Base-by-base conservation (phyloP, 2,113 vertebrate species). In the Coregonus clupeaformis region DNA sequence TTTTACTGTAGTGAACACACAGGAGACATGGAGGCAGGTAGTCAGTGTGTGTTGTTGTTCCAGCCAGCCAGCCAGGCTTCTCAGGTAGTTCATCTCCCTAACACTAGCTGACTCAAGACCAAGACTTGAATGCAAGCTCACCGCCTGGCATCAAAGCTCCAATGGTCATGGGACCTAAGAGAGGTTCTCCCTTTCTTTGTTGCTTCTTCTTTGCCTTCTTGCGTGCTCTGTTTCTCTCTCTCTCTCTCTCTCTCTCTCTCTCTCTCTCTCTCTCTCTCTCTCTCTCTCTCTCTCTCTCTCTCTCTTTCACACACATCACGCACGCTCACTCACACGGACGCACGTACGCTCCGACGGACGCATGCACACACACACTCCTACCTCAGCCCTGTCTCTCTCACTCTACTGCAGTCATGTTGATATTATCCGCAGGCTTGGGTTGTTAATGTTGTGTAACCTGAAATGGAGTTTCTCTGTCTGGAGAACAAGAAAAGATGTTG, bases 271-370 rank as follows among this genome's bases (percentile, higher is more conserved):
- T 16, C 52, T 52, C 49, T 52, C 49, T 52, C 49, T 16, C 49
- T 52, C 49, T 27, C 27, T 52, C 49, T 52, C 49, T 52, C 49
- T 16, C 49, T 52, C 49, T 27, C 27, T 52, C 5, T 18, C 16
- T 18, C 49, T 18, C 14, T 52, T 3, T 52, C 59, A n/a, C 59
- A 25, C 59, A 62, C 59, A 62, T 16, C 59, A 62, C 22, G 3
- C 25, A 64, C 25, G 13, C 22, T 27, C 22, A 16, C 59, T 18
- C 55, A 73, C 73, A 63, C 76, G 55, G 29, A 27, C 22, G 69
- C 22, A 63, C 67, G 45, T 18, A 55, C 49, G 49, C 32, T 18
- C 11, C 1, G 24, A 62, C 6, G 4, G 12, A 62, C 59, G 16
- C 59, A n/a, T 16, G 16, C 18, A 60, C 59, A 62, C n/a, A 47